Evolutionary conservation across 2,888 invertebrate genomes (phyloP).

Genomic region (Cryptosula pallasiana): DNA sequence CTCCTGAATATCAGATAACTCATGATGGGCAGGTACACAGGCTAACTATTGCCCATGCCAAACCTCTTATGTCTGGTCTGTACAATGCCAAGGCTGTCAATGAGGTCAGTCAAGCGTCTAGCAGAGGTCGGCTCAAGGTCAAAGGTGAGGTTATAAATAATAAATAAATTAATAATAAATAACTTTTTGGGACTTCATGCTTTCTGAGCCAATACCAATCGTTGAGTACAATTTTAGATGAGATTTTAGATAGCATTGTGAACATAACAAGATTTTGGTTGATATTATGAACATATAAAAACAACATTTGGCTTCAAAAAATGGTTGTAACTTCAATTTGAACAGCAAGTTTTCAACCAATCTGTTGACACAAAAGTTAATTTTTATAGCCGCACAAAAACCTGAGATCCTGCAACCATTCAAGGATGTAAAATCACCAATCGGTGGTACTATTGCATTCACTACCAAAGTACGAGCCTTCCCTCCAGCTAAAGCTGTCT

Average conservation of each 20-base stretch:
- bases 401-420: conserved; percentile 45
- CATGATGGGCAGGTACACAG: conserved; percentile 37
- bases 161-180: no score
- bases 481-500: conserved; percentile 27
- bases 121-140: conserved; percentile 47
- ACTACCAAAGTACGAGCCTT: conserved; percentile 16
- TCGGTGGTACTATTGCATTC: conserved; percentile 7
- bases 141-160: conserved; percentile 49
- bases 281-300: no score
- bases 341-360: no score
- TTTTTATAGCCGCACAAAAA: conserved; percentile 44
- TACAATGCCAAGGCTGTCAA: conserved; percentile 46
- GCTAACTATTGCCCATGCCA: conserved; percentile 40
- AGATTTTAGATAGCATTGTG: no score
- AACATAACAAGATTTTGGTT: no score
- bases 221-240: no score
- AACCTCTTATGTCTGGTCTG: conserved; percentile 40
- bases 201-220: no score
- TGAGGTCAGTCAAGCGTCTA: conserved; percentile 44
- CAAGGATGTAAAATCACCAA: conserved; percentile 32
- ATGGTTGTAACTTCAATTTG: no score
- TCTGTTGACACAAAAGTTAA: no score
- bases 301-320: no score
- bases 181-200: no score
- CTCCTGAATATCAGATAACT: neutral